A percentile compares a stretch with the other conserved stretches of the same genome.
Evolutionary conservation across 2,888 invertebrate genomes (phyloP).

Genomic region (Microctonus aethiopoides): DNA sequence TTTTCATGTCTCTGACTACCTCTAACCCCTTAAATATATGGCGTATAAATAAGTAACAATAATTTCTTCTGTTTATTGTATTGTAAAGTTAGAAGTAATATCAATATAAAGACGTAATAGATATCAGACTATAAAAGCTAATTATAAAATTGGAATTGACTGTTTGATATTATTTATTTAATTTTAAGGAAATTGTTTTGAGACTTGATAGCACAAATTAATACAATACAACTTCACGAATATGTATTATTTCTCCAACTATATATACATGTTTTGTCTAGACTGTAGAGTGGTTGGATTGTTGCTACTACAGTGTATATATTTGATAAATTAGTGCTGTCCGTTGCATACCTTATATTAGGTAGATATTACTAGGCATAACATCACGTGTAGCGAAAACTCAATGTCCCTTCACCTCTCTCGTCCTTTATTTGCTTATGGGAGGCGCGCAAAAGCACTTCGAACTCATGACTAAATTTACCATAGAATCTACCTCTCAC

Average conservation of each 20-base stretch:
- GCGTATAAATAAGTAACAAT: no score
- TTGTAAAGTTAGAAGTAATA: no score
- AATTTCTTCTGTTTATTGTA: no score
- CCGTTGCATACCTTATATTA: constrained; percentile 35
- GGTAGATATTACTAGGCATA: neutral
- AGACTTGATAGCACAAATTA: constrained; percentile 20
- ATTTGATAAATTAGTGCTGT: constrained; percentile 42
- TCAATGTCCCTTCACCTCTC: neutral
- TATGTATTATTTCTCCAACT: no score
- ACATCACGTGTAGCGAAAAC: neutral
- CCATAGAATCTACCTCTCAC: constrained; percentile 3
- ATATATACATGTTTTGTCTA: neutral
- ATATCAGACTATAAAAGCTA: no score
- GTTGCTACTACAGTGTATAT: neutral
- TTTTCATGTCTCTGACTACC: no score
- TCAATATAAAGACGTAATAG: no score
- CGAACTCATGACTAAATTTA: constrained; percentile 12
- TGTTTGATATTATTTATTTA: constrained; percentile 23
- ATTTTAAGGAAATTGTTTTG: constrained; percentile 29
- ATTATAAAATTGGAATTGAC: neutral
- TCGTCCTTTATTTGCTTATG: neutral
- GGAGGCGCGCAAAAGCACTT: neutral
- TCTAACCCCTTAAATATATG: no score
- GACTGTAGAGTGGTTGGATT: neutral
- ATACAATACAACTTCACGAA: no score